Percentiles rank a stretch among this genome's conserved stretches.
These are phyloP conservation scores for Lagria hirta DNA, from an alignment of 2,888 invertebrate species.

Conservation along the genomic window DNA sequence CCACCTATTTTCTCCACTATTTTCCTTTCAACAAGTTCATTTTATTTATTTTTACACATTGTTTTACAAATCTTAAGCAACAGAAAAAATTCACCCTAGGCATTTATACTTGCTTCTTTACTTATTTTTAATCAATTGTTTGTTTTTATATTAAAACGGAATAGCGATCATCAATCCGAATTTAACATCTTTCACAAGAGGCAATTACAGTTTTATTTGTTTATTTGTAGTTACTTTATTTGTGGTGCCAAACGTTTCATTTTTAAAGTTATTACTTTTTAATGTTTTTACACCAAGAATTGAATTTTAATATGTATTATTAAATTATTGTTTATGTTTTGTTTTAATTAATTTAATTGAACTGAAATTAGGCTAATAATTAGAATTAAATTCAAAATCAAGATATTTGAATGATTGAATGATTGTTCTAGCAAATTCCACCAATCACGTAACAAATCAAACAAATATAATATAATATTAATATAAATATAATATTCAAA, in stretches of 20 bases:
- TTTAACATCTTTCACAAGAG: constrained; percentile 28
- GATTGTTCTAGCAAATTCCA: too few species aligned
- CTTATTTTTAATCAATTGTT: constrained; percentile 22
- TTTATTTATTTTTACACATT: constrained; percentile 14
- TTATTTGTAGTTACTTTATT: constrained; percentile 24
- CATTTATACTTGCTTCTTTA: constrained; percentile 10
- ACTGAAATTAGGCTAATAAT: too few species aligned
- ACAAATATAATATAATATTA: too few species aligned
- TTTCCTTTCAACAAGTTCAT: constrained; percentile 22
- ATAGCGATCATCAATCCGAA: constrained; percentile 23
- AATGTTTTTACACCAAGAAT: constrained; percentile 14
- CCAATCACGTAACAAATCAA: too few species aligned
- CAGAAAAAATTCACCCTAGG: constrained; percentile 2
- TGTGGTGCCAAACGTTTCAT: constrained; percentile 24
- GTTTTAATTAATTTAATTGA: too few species aligned
- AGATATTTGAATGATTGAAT: too few species aligned
- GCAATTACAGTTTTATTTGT: constrained; percentile 28
- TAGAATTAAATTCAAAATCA: too few species aligned
- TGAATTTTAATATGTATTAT: constrained; percentile 4
- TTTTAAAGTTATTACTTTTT: constrained; percentile 26
- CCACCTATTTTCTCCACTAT: constrained; percentile 19
- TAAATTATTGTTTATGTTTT: constrained; percentile 7
- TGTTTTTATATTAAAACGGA: constrained; percentile 24
- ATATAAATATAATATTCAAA: too few species aligned
- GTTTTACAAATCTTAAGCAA: constrained; percentile 1